A percentile compares a stretch with the other conserved stretches of the same genome.
Conservation (phyloP, 2,797 vertebrate genomes). For the Galagoides demidoff region DNA sequence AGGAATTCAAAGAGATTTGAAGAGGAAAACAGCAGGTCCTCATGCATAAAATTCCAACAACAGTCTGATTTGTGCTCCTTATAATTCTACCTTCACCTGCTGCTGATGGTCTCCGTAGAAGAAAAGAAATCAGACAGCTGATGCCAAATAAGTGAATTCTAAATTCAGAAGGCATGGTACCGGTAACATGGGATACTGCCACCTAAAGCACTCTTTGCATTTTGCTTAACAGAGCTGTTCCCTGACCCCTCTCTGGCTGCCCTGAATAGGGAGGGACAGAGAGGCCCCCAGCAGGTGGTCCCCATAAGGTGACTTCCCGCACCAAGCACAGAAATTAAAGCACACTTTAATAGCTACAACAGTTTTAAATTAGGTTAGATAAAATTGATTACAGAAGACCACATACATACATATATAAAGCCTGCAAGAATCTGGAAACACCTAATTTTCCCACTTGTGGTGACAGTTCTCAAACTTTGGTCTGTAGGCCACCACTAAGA, state of each 20-base stretch:
- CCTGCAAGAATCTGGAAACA: not conserved
- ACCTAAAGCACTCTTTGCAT: not conserved
- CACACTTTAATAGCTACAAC: not conserved
- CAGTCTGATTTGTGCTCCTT: not conserved
- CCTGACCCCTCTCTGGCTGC: not conserved
- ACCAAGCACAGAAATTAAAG: not conserved
- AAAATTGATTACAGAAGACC: not conserved
- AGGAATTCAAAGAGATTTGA: slow-evolving; percentile 51
- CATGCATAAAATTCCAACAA: not conserved
- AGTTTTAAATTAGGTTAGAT: not conserved
- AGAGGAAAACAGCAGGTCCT: slow-evolving; percentile 50
- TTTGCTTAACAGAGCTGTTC: not conserved
- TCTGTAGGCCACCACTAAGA: not conserved
- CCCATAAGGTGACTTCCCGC: not conserved
- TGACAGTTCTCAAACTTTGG: not conserved
- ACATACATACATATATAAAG: not conserved
- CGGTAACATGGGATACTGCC: rapidly evolving
- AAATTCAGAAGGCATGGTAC: not conserved
- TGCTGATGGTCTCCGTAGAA: not conserved
- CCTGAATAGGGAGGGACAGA: not conserved
- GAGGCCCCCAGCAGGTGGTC: not conserved
- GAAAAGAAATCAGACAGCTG: not conserved
- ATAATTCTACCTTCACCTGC: not conserved
- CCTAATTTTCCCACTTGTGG: not conserved
- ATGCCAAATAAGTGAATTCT: not conserved